Evolutionary conservation across 2,888 invertebrate genomes (phyloP), one percentile per base, ranked within the genome.

Genomic region (Cancer borealis): DNA sequence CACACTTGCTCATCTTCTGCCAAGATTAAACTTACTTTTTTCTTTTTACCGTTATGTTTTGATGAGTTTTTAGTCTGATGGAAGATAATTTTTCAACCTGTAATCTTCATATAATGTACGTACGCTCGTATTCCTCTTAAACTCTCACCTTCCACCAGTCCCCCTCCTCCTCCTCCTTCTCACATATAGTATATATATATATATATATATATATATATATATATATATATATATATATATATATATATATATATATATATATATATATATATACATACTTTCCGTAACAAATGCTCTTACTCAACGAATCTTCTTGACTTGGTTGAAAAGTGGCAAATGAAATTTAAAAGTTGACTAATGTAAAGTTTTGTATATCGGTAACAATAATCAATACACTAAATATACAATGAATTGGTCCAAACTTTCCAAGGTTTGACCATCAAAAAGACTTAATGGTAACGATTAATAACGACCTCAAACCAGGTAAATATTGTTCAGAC

Each of bases 181-280:
- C 30, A 39, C 46, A 39, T 45, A 88, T 88, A 88, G 2, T 39
- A 39, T 88, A 30, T 88, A 88, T 88, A 88, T 88, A 88, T 88
- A 88, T 88, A 88, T 88, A 30, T 88, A 88, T 88, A 30, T 88
- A 30, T 88, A 30, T 88, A 30, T 88, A 88, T 88, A 26, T 88
- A 26, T 88, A 26, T 88, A 26, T 10, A 26, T 88, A 26, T 88
- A 88, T 88, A 88, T 88, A 88, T 88, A 88, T 88, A 88, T 88
- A 88, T 88, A 88, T 88, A 88, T 88, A 88, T 88, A 88, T 88
- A 88, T 88, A 88, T 88, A 88, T 88, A 88, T 88, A 88, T 88
- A 88, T 88, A 88, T 88, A 88, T 88, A 88, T 88, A 88, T 88
- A 88, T 88, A 88, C 30, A 87, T 87, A 87, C 30, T n/a, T n/a